Evolutionary conservation across 2,113 vertebrate species (phyloP).

Genomic region (Chaetodon trifascialis): DNA sequence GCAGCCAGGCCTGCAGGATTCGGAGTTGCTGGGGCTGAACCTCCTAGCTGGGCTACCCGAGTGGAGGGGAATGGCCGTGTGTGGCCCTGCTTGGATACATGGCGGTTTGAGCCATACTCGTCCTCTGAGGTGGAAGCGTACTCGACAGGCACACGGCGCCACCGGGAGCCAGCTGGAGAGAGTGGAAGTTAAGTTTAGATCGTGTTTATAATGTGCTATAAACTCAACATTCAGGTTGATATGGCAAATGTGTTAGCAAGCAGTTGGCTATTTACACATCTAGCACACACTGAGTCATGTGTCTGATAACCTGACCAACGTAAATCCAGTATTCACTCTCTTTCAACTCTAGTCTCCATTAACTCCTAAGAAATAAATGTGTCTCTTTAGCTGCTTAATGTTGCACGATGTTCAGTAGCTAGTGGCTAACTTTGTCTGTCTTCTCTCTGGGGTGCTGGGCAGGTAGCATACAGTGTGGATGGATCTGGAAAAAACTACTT

Average conservation of each 20-base stretch:
- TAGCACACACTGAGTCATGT: not conserved
- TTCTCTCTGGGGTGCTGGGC: no score
- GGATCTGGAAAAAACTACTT: conserved; percentile 58
- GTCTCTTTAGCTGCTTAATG: not conserved
- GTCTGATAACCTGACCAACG: not conserved
- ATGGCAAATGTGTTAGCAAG: not conserved
- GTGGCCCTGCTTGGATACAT: conserved; percentile 91
- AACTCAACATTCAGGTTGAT: not conserved
- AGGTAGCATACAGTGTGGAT: not conserved
- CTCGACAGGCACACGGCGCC: conserved; percentile 95
- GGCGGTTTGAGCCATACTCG: conserved; percentile 97
- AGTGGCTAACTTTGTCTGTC: not conserved
- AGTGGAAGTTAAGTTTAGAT: not conserved
- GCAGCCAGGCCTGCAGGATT: conserved; percentile 78
- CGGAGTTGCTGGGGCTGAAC: conserved; percentile 83
- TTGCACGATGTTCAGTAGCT: not conserved
- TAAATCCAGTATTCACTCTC: not conserved
- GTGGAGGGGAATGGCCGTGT: conserved; percentile 89
- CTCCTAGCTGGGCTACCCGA: conserved; percentile 90
- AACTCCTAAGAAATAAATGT: not conserved
- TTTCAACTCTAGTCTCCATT: not conserved
- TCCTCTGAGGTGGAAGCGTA: conserved; percentile 99
- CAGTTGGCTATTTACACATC: not conserved
- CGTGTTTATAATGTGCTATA: not conserved
- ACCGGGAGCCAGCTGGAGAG: conserved; percentile 80